A percentile compares a stretch with the other conserved stretches of the same genome.
phyloP scores from a whole-genome alignment of 2,888 invertebrate species.

The Herminia tarsipennalis region DNA sequence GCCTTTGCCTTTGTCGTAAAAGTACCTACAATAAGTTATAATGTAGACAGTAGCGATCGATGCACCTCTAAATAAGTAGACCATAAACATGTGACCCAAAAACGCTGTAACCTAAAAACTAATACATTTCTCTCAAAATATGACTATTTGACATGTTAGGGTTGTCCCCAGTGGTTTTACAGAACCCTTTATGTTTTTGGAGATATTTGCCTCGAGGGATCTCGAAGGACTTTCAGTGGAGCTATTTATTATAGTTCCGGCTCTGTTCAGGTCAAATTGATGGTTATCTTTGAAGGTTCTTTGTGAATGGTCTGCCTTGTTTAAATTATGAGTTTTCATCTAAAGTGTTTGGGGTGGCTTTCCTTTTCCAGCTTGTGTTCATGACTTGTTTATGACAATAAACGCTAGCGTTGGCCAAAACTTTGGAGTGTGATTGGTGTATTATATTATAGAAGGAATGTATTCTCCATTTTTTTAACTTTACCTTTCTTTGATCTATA shows the following conservation, averaged over 20 bases:
- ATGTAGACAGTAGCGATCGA: no score
- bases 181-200: slow-evolving; percentile 44
- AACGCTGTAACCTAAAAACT: slow-evolving; percentile 30
- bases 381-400: no score
- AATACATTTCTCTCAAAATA: slow-evolving; percentile 36
- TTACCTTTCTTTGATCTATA: no score
- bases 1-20: background rate
- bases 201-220: slow-evolving; percentile 39
- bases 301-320: slow-evolving; percentile 1
- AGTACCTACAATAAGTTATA: background rate
- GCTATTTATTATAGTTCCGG: slow-evolving; percentile 41
- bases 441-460: no score
- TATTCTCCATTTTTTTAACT: no score
- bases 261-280: slow-evolving; percentile 33
- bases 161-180: slow-evolving; percentile 34
- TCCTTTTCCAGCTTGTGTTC: background rate
- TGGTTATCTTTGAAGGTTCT: slow-evolving; percentile 24
- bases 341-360: background rate
- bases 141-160: slow-evolving; percentile 42
- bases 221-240: slow-evolving; percentile 34
- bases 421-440: background rate
- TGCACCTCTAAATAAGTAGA: slow-evolving; percentile 8
- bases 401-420: background rate
- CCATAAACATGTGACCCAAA: slow-evolving; percentile 31
- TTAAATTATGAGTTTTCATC: slow-evolving; percentile 7